Base-by-base conservation (phyloP, 2,113 vertebrate species). In the Mirza zaza region DNA sequence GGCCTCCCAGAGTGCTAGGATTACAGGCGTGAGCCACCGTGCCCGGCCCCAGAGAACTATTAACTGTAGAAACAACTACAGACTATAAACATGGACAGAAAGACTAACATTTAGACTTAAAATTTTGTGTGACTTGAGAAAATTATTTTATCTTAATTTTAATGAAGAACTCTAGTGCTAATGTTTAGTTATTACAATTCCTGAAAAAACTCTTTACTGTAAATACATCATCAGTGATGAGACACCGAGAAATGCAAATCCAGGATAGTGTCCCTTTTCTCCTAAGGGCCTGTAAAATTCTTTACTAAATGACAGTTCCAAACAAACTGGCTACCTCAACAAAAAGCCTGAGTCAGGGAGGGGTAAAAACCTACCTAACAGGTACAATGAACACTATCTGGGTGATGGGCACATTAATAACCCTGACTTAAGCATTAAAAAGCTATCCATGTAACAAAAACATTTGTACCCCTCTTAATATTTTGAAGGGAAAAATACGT, bases 61-160 rank as follows among this genome's bases (percentile, higher is more conserved):
- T 52, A 52, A 29, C 52, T 91, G 20, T 82, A 86, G 25, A 90
- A 55, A 10, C 36, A 87, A 75, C 55, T 86, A 93, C 5, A 95
- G 70, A 89, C 3, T 90, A 13, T 71, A 81, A 83, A 79, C 42
- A 80, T 77, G 63, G 25, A 87, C 14, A 81, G 65, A 93, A 97
- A 88, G 15, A 65, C 68, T 55, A 90, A 61, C 59, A 89, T 76
- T 70, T 34, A 82, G 61, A 77, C 52, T 55, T 91, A 86, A 57
- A 63, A 48, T 27, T 15, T 36, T 83, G n/a, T 76, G 84, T 92
- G 70, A 67, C 45, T 77, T 67, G 27, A 77, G 50, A 63, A 93
- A 73, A 84, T 84, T 32, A 87, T 88, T 92, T 82, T 70, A 70
- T 68, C 18, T 85, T 96, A 61, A 83, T 70, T 96, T 89, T 87